Evolutionary conservation across 2,113 vertebrate species (phyloP).

Genomic region (Ammodytes dubius): DNA sequence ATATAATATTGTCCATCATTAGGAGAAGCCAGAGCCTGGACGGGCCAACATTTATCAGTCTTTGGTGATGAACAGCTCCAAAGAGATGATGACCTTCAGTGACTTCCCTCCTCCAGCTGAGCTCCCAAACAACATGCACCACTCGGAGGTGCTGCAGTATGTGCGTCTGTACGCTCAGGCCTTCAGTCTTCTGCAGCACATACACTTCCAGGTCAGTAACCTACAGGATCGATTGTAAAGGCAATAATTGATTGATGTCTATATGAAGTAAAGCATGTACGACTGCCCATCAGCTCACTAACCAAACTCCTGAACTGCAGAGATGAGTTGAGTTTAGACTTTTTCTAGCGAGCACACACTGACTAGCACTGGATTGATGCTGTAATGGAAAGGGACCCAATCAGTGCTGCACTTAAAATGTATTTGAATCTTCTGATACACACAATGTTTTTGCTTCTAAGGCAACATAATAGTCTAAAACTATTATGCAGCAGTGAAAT

Average conservation of each 20-base stretch:
- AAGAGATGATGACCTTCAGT: conserved; percentile 91
- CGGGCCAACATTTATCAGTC: conserved; percentile 71
- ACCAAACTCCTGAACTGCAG: background rate
- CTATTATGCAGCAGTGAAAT: no score
- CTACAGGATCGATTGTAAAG: background rate
- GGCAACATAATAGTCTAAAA: no score
- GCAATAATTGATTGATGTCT: background rate
- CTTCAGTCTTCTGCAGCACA: conserved; percentile 85
- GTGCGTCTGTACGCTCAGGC: conserved; percentile 85
- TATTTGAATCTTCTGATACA: no score
- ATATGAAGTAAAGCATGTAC: background rate
- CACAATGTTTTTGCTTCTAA: no score
- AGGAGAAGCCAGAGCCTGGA: conserved; percentile 57
- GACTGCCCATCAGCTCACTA: background rate
- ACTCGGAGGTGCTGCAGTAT: conserved; percentile 86
- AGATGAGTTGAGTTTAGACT: no score
- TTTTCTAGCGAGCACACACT: no score
- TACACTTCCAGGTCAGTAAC: conserved; percentile 84
- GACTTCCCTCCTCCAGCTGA: conserved; percentile 88
- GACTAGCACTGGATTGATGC: no score
- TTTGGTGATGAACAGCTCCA: conserved; percentile 89
- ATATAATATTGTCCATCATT: background rate
- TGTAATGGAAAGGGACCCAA: no score
- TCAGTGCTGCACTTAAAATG: no score
- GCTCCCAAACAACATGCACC: conserved; percentile 90